phyloP scores from a whole-genome alignment of 2,113 vertebrate species.

The Syngnathoides biaculeatus region DNA sequence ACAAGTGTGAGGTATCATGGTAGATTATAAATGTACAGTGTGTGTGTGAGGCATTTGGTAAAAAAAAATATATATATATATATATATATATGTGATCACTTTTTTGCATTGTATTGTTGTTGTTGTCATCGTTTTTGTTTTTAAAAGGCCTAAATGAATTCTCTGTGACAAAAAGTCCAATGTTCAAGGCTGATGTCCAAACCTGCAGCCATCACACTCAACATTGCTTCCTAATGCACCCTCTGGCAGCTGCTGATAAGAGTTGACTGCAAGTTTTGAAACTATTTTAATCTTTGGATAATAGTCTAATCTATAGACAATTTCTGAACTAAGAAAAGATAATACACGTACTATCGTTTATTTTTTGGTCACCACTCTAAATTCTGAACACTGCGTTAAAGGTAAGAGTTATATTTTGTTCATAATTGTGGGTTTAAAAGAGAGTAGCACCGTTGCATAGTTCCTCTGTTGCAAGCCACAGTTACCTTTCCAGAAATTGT shows the following conservation, averaged over 20 bases:
- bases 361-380: constrained; percentile 36
- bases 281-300: constrained; percentile 63
- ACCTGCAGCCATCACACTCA: constrained; percentile 32
- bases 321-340: constrained; percentile 49
- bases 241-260: constrained; percentile 60
- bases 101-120: not conserved
- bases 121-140: not conserved
- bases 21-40: not conserved
- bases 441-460: not conserved
- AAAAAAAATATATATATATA: too few relatives aligned
- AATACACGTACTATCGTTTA: constrained; percentile 34
- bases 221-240: constrained; percentile 42
- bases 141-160: not conserved
- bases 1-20: not conserved
- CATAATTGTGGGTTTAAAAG: not conserved
- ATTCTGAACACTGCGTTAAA: constrained; percentile 16
- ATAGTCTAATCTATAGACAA: constrained; percentile 55
- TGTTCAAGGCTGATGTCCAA: constrained; percentile 21
- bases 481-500: not conserved
- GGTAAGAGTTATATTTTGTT: not conserved
- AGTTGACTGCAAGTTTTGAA: constrained; percentile 49
- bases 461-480: not conserved
- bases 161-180: not conserved
- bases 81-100: not conserved
- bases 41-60: not conserved